phyloP scores from a whole-genome alignment of 2,797 vertebrate species.

The Anableps anableps region DNA sequence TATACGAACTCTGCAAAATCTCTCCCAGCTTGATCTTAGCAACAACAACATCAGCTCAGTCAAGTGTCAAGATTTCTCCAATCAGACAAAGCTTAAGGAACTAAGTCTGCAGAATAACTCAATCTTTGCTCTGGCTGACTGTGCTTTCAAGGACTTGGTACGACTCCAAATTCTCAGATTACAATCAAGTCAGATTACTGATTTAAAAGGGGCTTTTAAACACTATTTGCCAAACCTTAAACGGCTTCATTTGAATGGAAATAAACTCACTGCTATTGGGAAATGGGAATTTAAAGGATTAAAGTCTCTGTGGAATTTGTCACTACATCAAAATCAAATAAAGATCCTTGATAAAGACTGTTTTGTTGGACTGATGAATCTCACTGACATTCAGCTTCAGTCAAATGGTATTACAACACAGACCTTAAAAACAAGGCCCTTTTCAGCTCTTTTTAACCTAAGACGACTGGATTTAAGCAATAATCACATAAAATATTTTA shows the following conservation, averaged over 20 bases:
- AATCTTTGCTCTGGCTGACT: slow-evolving; percentile 49
- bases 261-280: slow-evolving; percentile 51
- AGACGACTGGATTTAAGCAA: slow-evolving; percentile 59
- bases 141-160: slow-evolving; percentile 60
- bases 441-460: slow-evolving; percentile 62
- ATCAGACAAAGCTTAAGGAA: slow-evolving; percentile 51
- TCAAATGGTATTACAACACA: slow-evolving; percentile 41
- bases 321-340: slow-evolving; percentile 68
- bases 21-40: slow-evolving; percentile 72
- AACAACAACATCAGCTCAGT: slow-evolving; percentile 65
- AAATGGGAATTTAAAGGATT: slow-evolving; percentile 48
- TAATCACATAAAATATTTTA: slow-evolving; percentile 54
- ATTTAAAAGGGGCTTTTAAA: slow-evolving; percentile 52
- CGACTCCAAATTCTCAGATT: slow-evolving; percentile 61
- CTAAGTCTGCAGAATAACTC: slow-evolving; percentile 65
- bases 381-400: slow-evolving; percentile 50
- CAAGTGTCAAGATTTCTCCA: slow-evolving; percentile 57
- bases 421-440: slow-evolving; percentile 8
- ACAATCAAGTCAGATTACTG: slow-evolving; percentile 52
- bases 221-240: slow-evolving; percentile 55
- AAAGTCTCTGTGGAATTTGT: slow-evolving; percentile 47
- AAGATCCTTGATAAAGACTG: not conserved
- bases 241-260: slow-evolving; percentile 55
- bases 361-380: slow-evolving; percentile 61
- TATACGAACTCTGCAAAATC: slow-evolving; percentile 45